Evolutionary conservation across 1,140 invertebrate genomes (phyloP).

Genomic region (Heliconius congener): DNA sequence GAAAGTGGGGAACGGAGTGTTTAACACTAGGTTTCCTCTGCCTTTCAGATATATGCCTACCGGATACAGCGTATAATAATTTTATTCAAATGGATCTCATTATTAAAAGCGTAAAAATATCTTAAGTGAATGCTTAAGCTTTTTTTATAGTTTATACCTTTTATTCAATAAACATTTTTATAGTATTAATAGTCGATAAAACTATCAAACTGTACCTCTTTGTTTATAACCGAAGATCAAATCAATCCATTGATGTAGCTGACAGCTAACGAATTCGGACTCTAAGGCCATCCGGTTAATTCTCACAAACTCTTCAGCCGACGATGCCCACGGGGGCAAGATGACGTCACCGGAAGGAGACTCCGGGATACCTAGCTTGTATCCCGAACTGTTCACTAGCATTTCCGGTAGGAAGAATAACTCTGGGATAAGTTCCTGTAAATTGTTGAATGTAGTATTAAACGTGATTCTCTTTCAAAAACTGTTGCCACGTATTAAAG

Average conservation of each 20-base stretch:
- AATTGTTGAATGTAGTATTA: too few relatives aligned
- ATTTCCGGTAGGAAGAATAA: slow-evolving; percentile 99
- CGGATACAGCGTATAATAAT: too few relatives aligned
- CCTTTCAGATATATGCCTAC: too few relatives aligned
- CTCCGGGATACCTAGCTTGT: slow-evolving; percentile 93
- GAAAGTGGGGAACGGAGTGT: too few relatives aligned
- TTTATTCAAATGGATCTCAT: too few relatives aligned
- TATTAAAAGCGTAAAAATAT: too few relatives aligned
- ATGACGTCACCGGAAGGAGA: slow-evolving; percentile 92
- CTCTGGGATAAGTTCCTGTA: slow-evolving; percentile 97
- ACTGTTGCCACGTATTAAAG: too few relatives aligned
- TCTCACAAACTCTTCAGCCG: slow-evolving; percentile 97
- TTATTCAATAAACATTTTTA: too few relatives aligned
- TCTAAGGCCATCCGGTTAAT: slow-evolving; percentile 99
- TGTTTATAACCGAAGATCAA: slow-evolving; percentile 99
- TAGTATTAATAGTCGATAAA: neutral
- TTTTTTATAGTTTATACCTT: neutral
- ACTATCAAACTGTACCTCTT: slow-evolving; percentile 87
- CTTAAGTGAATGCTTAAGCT: too few relatives aligned
- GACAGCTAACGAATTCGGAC: slow-evolving; percentile 99
- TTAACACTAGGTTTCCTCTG: too few relatives aligned
- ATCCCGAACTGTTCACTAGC: slow-evolving; percentile 95
- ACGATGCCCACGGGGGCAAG: slow-evolving; percentile 97
- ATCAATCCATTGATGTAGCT: slow-evolving; percentile 99
- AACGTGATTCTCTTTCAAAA: too few relatives aligned